Conservation (phyloP, 2,113 vertebrate genomes). For the Pituophis catenifer region DNA sequence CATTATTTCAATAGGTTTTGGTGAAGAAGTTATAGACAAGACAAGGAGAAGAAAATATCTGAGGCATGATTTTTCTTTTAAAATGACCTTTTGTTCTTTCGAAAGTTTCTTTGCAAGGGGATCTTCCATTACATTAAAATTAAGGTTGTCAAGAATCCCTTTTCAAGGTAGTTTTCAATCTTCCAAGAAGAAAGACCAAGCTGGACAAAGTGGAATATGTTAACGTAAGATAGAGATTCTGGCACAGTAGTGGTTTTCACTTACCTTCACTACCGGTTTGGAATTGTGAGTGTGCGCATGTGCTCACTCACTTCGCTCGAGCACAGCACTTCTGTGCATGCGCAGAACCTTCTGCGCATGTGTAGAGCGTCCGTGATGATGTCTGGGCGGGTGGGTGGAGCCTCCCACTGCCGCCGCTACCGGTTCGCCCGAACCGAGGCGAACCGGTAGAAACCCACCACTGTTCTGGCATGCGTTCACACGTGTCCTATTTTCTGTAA, state of each 20-base stretch:
- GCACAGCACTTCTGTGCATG: no score
- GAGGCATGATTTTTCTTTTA: not conserved
- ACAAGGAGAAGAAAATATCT: constrained; percentile 3
- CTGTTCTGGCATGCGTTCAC: no score
- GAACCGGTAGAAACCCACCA: no score
- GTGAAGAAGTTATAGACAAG: not conserved
- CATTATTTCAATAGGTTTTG: not conserved
- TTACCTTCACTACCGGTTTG: no score
- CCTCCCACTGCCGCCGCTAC: no score
- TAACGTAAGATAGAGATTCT: not conserved
- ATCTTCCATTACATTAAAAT: not conserved
- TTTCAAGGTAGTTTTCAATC: not conserved
- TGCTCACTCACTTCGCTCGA: no score
- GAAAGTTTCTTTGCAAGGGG: not conserved
- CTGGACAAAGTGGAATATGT: not conserved
- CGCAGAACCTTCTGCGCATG: no score
- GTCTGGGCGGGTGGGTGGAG: no score
- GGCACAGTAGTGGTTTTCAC: no score
- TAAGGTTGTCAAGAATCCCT: not conserved
- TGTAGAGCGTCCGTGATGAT: no score
- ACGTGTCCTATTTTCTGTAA: not conserved
- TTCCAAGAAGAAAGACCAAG: not conserved
- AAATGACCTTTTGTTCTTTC: not conserved
- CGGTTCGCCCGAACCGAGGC: no score
- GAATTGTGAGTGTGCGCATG: no score